These are phyloP conservation scores for Platyscapa corneri DNA, from an alignment of 1,140 invertebrate species.

Conservation along the genomic window DNA sequence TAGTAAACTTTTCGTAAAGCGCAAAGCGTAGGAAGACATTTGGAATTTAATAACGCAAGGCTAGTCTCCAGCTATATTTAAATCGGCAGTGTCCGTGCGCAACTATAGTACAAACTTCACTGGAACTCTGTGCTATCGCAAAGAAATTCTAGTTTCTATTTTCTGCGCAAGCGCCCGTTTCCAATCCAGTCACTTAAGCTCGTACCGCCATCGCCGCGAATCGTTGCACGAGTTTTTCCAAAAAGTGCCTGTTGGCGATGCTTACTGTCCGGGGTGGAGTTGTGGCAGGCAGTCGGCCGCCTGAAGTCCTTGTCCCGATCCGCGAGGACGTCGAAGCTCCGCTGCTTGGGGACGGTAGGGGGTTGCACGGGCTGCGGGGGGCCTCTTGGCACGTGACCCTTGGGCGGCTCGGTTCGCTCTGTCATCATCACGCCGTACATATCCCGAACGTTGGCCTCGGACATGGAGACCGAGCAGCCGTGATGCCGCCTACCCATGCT, in stretches of 20 bases:
- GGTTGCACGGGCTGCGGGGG: neutral
- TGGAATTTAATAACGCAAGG: neutral
- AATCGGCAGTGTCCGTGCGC: neutral
- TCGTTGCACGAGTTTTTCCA: too few species aligned
- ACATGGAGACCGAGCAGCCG: constrained; percentile 68
- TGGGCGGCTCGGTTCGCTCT: constrained; percentile 61
- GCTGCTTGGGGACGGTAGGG: constrained; percentile 69
- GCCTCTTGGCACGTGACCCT: neutral
- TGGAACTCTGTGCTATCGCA: neutral
- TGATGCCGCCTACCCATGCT: constrained; percentile 71
- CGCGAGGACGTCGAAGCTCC: constrained; percentile 70
- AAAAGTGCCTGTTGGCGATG: too few species aligned
- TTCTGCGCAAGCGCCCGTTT: neutral
- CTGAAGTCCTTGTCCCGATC: constrained; percentile 67
- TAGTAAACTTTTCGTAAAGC: neutral
- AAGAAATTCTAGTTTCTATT: neutral
- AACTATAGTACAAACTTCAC: neutral
- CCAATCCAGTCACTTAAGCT: too few species aligned
- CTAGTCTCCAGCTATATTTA: neutral
- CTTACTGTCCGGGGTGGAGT: constrained; percentile 69
- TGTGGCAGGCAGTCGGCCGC: constrained; percentile 67
- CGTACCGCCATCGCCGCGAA: too few species aligned
- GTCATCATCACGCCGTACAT: constrained; percentile 66
- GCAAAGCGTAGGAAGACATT: neutral
- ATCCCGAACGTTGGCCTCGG: constrained; percentile 69